These are phyloP conservation scores for Scolopax mira DNA, from an alignment of 2,113 vertebrate genomes.

Conservation along the genomic window DNA sequence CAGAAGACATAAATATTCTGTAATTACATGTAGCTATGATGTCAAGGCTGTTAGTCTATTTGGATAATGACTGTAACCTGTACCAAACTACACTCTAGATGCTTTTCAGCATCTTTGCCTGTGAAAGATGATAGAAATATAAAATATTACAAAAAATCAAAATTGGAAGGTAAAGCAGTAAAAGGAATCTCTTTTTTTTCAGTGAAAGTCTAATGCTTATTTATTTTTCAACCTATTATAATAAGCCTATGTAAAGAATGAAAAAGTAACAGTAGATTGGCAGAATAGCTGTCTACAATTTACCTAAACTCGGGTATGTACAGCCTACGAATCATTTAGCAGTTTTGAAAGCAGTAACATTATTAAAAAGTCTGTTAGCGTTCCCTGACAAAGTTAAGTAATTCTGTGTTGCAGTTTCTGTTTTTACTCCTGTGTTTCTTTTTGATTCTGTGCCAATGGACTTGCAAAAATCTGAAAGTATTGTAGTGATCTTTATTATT, in stretches of 20 bases:
- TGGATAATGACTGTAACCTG: neutral
- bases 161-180: neutral
- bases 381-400: neutral
- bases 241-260: neutral
- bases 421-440: neutral
- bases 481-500: neutral
- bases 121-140: neutral
- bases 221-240: neutral
- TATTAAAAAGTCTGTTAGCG: neutral
- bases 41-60: neutral
- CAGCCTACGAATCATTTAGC: neutral
- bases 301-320: neutral
- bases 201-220: neutral
- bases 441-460: neutral
- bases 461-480: neutral
- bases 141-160: neutral
- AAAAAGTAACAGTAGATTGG: neutral
- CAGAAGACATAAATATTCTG: neutral
- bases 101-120: neutral
- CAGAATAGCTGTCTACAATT: neutral
- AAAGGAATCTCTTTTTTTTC: neutral
- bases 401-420: neutral
- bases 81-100: neutral
- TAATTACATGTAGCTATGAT: neutral
- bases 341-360: neutral